These are phyloP conservation scores for Nanger granti DNA, from an alignment of 2,113 vertebrate species.

Conservation along the genomic window DNA sequence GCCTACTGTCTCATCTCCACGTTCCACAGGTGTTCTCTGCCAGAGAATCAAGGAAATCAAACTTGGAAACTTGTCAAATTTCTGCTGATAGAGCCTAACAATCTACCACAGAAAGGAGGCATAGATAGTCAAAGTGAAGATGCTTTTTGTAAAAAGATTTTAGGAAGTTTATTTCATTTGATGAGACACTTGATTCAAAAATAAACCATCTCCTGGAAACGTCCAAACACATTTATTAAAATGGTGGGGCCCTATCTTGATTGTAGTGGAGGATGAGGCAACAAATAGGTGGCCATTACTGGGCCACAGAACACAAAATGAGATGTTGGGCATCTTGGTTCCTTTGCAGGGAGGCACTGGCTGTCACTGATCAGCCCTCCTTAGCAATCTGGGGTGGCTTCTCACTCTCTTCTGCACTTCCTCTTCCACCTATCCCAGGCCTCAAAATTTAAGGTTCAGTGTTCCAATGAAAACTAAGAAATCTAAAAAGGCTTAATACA, in stretches of 20 bases:
- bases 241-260: background rate
- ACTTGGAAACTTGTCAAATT: background rate
- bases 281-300: background rate
- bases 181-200: background rate
- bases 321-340: background rate
- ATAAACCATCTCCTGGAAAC: background rate
- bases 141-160: background rate
- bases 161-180: constrained; percentile 1
- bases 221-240: background rate
- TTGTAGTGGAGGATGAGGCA: background rate
- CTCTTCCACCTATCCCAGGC: background rate
- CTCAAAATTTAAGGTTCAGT: background rate
- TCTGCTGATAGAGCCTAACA: background rate
- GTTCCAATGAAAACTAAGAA: background rate
- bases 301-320: background rate
- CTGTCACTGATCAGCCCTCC: background rate
- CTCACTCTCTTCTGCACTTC: background rate
- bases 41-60: constrained; percentile 2
- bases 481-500: background rate
- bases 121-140: background rate
- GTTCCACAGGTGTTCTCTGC: background rate
- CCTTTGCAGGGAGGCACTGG: background rate
- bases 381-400: background rate
- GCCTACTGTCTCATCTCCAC: background rate
- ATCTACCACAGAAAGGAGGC: background rate